phyloP scores from a whole-genome alignment of 2,113 vertebrate species.

The Dipodomys spectabilis region DNA sequence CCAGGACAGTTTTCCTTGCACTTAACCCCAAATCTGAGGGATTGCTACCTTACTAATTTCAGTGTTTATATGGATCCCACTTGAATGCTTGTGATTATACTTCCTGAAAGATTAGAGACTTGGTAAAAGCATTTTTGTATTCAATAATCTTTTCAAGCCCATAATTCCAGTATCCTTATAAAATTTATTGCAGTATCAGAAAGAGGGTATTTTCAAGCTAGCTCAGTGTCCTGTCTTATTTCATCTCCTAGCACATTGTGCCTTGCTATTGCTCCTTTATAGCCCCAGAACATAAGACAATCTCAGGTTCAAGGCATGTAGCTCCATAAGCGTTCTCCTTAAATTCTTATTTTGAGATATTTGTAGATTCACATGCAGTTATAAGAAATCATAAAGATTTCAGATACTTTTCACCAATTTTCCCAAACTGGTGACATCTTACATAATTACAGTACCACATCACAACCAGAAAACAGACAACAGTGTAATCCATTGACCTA shows the following conservation, averaged over 20 bases:
- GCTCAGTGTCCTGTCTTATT: background rate
- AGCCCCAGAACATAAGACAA: background rate
- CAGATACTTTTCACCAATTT: background rate
- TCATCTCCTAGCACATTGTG: background rate
- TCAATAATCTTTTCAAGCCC: background rate
- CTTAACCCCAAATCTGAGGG: background rate
- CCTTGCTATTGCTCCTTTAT: background rate
- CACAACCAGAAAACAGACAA: background rate
- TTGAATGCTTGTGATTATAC: background rate
- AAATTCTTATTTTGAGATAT: constrained; percentile 25
- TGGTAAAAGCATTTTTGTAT: background rate
- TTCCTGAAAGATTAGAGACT: constrained; percentile 3
- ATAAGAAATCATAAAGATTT: background rate
- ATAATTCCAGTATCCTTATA: too few species aligned
- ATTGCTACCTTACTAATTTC: background rate
- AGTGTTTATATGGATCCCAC: background rate
- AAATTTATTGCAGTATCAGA: background rate
- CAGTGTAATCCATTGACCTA: background rate
- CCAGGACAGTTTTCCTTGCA: constrained; percentile 7
- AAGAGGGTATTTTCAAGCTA: background rate
- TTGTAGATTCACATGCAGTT: background rate
- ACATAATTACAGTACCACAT: background rate
- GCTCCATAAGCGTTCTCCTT: background rate
- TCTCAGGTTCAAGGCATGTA: background rate
- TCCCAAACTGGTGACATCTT: background rate